Base-by-base conservation (phyloP, 2,888 invertebrate species). In the Aphodius granarius region DNA sequence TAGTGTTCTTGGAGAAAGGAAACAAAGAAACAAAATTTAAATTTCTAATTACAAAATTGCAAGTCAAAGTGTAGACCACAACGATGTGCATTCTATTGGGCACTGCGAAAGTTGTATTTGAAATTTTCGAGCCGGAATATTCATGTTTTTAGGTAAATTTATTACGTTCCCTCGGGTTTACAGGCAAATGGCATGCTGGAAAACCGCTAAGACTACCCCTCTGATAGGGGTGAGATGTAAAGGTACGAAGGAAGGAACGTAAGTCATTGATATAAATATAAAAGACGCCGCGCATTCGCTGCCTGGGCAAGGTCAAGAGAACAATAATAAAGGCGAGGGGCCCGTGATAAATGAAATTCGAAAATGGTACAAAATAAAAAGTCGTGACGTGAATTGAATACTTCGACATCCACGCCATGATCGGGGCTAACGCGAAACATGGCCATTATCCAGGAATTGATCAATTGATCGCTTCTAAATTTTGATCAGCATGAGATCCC, bases 1-100 rank as follows among this genome's bases (percentile, higher is more conserved):
- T 43, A 23, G 4, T 23, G 23, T 23, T 23, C 23, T 4, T 23
- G 20, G 19, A 21, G 17, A 68, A 68, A 68, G n/a, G 68, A 68
- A 68, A 19, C 20, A 68, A 68, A 19, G 68, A 19, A 68, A 68
- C 68, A 68, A 68, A 68, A 68, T 68, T 19, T 68, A 20, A 68
- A 68, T 68, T 68, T 68, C 19, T 68, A 68, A 68, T 68, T 68
- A 20, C 9, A 23, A 23, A 23, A 23, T 23, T 23, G 23, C 23
- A 23, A 23, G 23, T 23, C 5, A 9, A 23, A 23, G 23, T 4
- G 23, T 23, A 23, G 4, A 23, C 4, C 23, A 23, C 23, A 23
- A 9, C 23, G 23, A 23, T 4, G 23, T 23, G 23, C 23, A 23
- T 23, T 23, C 23, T 23, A 23, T 23, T 23, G 9, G n/a, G 5